Evolutionary conservation across 1,140 invertebrate species (phyloP), one percentile per base, ranked within the genome.

Genomic region (Zaprionus ornatus): DNA sequence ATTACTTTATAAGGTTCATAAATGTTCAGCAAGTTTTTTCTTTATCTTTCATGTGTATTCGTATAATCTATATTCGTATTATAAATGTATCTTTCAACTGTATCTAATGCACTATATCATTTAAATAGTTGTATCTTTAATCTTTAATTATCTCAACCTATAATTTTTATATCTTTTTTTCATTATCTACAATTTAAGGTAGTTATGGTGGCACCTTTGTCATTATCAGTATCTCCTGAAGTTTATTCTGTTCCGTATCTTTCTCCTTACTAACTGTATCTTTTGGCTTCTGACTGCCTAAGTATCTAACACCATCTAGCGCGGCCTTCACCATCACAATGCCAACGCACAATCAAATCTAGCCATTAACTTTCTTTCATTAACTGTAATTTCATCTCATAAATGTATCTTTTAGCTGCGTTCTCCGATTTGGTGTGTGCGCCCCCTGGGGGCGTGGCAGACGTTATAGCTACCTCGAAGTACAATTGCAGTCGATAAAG

Each of bases 401-500:
- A 50, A 50, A 50, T 21, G 45, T 55, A 27, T 55, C 21, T 55
- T 27, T 55, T 29, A n/a, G 25, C 21, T 27, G 7, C 13, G 13
- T 55, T 27, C 15, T 27, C 3, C 13, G 32, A 32, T 37, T 21
- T 63, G 13, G 1, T 27, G 7, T 59, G 54, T 21, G 17, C 32
- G 19, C 29, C 25, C 5, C 12, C 5, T 35, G 23, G 40, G 13
- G 32, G 21, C 19, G 29, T 32, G 25, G 17, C 21, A 35, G 40
- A 21, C 25, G 55, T 57, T 74, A 45, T 63, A 69, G 55, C 52
- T 83, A 91, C 91, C 91, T 92, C 82, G 35, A 90, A 90, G 76
- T 90, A 92, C 67, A 92, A 82, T 80, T 91, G 91, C 78, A 92
- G 79, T 35, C 91, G 69, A 87, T 92, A 92, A 86, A 92, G 72